These are phyloP conservation scores for Bombus waltoni DNA, from an alignment of 1,140 invertebrate genomes.

Conservation along the genomic window DNA sequence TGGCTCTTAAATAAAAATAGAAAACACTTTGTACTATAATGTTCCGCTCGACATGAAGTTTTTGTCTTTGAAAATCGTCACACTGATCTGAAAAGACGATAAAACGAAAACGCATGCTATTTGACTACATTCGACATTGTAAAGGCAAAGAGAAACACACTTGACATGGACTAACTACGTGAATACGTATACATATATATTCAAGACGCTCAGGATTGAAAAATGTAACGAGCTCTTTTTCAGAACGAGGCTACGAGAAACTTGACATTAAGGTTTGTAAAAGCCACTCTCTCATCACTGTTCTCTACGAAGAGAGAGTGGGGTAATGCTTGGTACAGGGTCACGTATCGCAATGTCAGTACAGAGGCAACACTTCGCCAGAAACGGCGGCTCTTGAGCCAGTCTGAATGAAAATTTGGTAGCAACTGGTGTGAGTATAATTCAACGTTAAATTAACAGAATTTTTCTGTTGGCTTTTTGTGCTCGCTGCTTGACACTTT, in stretches of 20 bases:
- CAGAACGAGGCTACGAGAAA: neutral
- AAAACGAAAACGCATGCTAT: neutral
- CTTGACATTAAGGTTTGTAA: conserved; percentile 40
- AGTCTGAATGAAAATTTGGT: conserved; percentile 33
- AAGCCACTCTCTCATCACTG: conserved; percentile 41
- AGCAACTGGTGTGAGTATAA: conserved; percentile 52
- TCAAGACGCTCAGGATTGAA: neutral
- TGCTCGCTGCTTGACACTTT: neutral
- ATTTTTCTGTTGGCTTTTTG: neutral
- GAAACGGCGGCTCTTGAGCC: conserved; percentile 8
- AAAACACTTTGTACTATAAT: neutral
- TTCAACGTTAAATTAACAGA: neutral
- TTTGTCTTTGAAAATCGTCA: neutral
- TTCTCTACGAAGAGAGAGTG: conserved; percentile 22
- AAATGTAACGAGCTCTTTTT: conserved; percentile 4
- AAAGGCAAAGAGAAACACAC: neutral
- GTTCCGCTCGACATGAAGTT: neutral
- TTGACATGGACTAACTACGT: neutral
- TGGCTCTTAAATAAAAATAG: neutral
- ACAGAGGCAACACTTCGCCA: conserved; percentile 4
- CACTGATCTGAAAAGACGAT: neutral
- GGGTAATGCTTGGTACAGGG: conserved; percentile 34
- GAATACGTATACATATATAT: neutral
- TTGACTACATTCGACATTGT: neutral
- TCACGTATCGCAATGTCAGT: conserved; percentile 49